phyloP scores from a whole-genome alignment of 2,797 vertebrate genomes.

The Tragelaphus eurycerus region DNA sequence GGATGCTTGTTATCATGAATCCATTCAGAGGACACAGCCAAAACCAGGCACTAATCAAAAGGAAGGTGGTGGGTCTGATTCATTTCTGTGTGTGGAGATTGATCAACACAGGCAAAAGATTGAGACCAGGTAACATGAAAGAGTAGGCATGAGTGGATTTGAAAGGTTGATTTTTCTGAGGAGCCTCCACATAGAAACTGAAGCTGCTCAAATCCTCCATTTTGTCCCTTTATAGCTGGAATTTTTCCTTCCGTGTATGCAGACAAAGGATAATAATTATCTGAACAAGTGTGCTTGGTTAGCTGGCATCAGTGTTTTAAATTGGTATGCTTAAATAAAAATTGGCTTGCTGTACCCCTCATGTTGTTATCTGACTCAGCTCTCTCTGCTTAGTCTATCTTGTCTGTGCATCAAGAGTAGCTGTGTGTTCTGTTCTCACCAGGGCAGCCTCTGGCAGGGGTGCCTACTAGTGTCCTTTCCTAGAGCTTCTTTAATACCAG shows the following conservation, averaged over 20 bases:
- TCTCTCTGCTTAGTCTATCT: neutral
- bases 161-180: neutral
- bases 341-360: neutral
- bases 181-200: neutral
- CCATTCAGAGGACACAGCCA: neutral
- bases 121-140: neutral
- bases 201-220: neutral
- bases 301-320: constrained; percentile 31
- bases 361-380: neutral
- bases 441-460: neutral
- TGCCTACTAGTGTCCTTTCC: neutral
- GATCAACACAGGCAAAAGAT: neutral
- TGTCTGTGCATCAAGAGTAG: neutral
- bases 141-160: neutral
- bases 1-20: neutral
- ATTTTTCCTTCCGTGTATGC: neutral
- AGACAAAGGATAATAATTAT: constrained; percentile 50
- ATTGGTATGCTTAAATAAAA: neutral
- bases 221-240: neutral
- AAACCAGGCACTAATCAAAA: neutral
- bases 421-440: neutral
- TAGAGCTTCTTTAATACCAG: neutral
- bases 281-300: neutral
- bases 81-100: constrained; percentile 2
- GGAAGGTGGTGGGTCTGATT: neutral